Base-by-base conservation (phyloP, 2,888 invertebrate genomes). In the Philaethria dido region DNA sequence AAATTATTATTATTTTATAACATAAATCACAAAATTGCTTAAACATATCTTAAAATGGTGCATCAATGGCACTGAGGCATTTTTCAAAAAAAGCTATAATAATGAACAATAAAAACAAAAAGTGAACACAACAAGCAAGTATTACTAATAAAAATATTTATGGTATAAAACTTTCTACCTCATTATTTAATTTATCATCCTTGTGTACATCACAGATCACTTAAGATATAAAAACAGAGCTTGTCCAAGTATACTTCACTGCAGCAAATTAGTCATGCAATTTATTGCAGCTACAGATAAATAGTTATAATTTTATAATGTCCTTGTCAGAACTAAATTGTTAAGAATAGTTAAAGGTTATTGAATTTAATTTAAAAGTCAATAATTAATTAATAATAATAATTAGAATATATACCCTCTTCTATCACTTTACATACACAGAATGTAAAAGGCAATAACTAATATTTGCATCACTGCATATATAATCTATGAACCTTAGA, bases 321-420 rank as follows among this genome's bases (percentile, higher is more conserved):
- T 4, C n/a, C n/a, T 50, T 50, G 9, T 29, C n/a, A 52, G 29
- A 22, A 52, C 5, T 9, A 39, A 29, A n/a, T n/a, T n/a, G n/a
- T n/a, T n/a, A n/a, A n/a, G n/a, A 16, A 52, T 0, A 16, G 8
- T 11, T 4, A 16, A 9, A 25, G 25, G 25, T n/a, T 8, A 29
- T 29, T 29, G 16, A 52, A 52, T 29, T 11, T 52, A 52, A 52
- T 8, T 52, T 52, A 52, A 52, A 52, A 52, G 52, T 29, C 52
- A 52, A 52, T 29, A 52, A 52, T 8, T 4, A 52, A 52, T 16
- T 52, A 29, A 29, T 29, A 29, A 50, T n/a, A 50, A 50, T n/a
- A 50, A 50, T 50, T 29, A 50, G n/a, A 29, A 33, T 33, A 52
- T 52, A 57, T 29, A 22, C 18, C 55, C 20, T 20, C 20, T 14